A percentile compares a stretch with the other conserved stretches of the same genome.
phyloP scores from a whole-genome alignment of 2,888 invertebrate species.

The Apeira syringaria region DNA sequence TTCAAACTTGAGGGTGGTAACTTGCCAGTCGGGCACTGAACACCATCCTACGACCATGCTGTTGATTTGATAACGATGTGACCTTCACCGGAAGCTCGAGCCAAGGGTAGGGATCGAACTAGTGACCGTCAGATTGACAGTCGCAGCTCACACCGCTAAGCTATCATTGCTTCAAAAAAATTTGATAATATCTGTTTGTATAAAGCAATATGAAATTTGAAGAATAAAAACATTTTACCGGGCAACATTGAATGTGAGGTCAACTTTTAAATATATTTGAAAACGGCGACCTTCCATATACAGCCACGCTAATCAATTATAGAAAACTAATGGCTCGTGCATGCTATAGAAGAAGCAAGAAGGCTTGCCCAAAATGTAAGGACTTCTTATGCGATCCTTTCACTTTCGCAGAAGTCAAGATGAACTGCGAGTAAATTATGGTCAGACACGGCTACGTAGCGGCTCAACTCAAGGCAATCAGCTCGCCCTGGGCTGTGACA shows the following conservation, averaged over 20 bases:
- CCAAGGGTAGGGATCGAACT: too few relatives aligned
- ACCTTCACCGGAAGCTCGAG: too few relatives aligned
- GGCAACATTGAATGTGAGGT: constrained; percentile 23
- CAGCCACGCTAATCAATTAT: constrained; percentile 29
- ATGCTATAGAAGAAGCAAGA: constrained; percentile 15
- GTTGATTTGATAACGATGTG: too few relatives aligned
- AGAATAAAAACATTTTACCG: constrained; percentile 18
- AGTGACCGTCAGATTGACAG: too few relatives aligned
- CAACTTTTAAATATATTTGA: constrained; percentile 24
- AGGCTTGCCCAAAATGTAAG: constrained; percentile 28
- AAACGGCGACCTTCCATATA: constrained; percentile 30
- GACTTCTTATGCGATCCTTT: constrained; percentile 42
- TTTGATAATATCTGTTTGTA: too few relatives aligned
- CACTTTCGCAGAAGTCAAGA: constrained; percentile 52
- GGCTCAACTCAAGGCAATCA: constrained; percentile 52
- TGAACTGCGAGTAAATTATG: constrained; percentile 41
- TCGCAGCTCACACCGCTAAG: too few relatives aligned
- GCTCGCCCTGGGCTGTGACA: constrained; percentile 38
- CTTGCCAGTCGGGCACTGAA: too few relatives aligned
- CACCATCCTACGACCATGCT: too few relatives aligned
- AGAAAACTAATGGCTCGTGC: constrained; percentile 30
- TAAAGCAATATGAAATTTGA: too few relatives aligned
- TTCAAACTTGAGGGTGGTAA: too few relatives aligned
- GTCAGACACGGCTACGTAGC: constrained; percentile 38
- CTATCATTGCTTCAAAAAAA: too few relatives aligned